Evolutionary conservation across 2,113 vertebrate species (phyloP).

Genomic region (Malurus cyaneus): DNA sequence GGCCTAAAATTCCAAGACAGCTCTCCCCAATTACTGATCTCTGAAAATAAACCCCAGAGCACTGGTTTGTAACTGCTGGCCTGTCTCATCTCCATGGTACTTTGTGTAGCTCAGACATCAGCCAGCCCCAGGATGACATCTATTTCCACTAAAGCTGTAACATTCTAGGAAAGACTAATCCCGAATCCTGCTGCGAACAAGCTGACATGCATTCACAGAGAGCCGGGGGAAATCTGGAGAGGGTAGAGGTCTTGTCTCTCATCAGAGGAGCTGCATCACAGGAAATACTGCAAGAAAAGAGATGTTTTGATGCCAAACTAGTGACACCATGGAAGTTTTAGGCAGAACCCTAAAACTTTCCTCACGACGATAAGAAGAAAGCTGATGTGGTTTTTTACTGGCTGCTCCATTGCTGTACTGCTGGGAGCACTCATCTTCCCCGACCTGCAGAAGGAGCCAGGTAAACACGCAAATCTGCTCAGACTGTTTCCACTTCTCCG

Average conservation of each 20-base stretch:
- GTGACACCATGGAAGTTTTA: neutral
- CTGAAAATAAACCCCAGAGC: neutral
- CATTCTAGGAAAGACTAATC: neutral
- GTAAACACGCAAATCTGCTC: neutral
- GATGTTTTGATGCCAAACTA: neutral
- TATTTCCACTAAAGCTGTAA: neutral
- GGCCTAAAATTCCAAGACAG: neutral
- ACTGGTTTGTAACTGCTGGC: neutral
- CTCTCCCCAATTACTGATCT: neutral
- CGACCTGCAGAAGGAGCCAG: neutral
- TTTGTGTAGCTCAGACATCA: neutral
- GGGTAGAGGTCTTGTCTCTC: neutral
- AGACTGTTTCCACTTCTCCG: neutral
- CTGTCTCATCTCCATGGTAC: neutral
- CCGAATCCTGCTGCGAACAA: neutral
- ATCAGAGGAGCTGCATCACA: neutral
- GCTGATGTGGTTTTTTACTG: neutral
- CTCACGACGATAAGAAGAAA: neutral
- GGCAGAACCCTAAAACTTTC: neutral
- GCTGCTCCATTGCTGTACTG: fast-evolving
- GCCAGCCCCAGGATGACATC: neutral
- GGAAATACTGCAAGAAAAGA: neutral
- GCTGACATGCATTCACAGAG: neutral
- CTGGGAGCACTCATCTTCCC: neutral
- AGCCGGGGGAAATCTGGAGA: neutral